These are phyloP conservation scores for Misgurnus mizolepis DNA, from an alignment of 2,113 vertebrate species.

Conservation along the genomic window DNA sequence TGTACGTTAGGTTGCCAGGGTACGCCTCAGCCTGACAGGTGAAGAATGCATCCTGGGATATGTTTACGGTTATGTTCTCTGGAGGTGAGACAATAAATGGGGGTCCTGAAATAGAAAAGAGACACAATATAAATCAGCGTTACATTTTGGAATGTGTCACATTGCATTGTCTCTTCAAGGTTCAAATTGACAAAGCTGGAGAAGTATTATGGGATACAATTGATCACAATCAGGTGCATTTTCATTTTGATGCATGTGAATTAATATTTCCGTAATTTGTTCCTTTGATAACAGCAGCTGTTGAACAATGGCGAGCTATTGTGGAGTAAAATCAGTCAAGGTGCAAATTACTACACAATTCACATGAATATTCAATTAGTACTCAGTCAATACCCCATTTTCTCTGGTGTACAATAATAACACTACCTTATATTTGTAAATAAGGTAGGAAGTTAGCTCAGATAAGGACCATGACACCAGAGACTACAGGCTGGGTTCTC, in stretches of 20 bases:
- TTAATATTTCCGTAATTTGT: neutral
- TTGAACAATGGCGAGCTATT: neutral
- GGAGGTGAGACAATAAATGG: constrained; percentile 92
- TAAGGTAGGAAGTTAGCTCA: neutral
- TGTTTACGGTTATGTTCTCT: constrained; percentile 98
- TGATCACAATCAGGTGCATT: neutral
- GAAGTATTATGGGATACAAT: neutral
- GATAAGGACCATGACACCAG: no score
- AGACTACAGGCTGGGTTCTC: no score
- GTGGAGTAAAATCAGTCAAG: constrained; percentile 8
- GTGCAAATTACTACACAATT: neutral
- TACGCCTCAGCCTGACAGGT: constrained; percentile 98
- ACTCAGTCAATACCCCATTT: neutral
- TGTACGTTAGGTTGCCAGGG: constrained; percentile 97
- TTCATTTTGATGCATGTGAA: neutral
- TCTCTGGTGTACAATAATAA: neutral
- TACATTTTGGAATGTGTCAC: constrained; percentile 1
- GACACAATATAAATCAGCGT: constrained; percentile 36
- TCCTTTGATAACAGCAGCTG: neutral
- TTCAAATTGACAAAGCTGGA: neutral
- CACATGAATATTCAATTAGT: neutral
- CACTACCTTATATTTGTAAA: neutral
- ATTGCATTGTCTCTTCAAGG: constrained; percentile 6
- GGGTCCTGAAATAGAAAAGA: constrained; percentile 63
- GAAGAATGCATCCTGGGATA: constrained; percentile 98